phyloP scores from a whole-genome alignment of 1,140 invertebrate species.

The Drosophila obscura region DNA sequence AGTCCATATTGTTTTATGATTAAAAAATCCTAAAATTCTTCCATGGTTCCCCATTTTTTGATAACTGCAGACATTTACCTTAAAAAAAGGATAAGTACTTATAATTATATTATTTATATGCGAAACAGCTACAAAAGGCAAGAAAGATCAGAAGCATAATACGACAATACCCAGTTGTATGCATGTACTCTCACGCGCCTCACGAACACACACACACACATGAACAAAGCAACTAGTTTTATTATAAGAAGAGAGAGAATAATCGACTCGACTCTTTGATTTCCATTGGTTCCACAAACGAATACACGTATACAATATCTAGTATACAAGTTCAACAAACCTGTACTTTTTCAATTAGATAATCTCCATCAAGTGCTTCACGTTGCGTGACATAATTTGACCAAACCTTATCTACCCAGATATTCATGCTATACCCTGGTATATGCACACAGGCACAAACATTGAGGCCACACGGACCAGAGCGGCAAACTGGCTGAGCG shows the following conservation, averaged over 20 bases:
- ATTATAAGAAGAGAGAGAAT: constrained; percentile 4
- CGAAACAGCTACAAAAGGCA: constrained; percentile 26
- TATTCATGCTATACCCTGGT: constrained; percentile 1
- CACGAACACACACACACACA: constrained; percentile 13
- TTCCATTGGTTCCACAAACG: constrained; percentile 1
- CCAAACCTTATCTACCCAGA: constrained; percentile 4
- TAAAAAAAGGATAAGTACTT: no score
- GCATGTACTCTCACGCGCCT: constrained; percentile 4
- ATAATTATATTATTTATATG: background rate
- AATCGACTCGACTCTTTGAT: background rate
- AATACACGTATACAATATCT: background rate
- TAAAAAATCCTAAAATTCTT: constrained; percentile 6
- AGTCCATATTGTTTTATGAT: no score
- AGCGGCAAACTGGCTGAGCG: constrained; percentile 76
- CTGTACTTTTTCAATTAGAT: no score
- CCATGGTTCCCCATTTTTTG: background rate
- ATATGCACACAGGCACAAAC: constrained; percentile 28
- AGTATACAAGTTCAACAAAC: no score
- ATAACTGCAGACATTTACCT: background rate
- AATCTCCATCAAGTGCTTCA: no score
- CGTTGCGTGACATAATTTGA: background rate
- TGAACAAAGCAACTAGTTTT: constrained; percentile 13
- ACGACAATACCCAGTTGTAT: constrained; percentile 2
- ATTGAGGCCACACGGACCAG: constrained; percentile 47
- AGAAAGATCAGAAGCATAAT: constrained; percentile 30